Evolutionary conservation across 1,140 invertebrate species (phyloP).

Genomic region (Euura lappo): DNA sequence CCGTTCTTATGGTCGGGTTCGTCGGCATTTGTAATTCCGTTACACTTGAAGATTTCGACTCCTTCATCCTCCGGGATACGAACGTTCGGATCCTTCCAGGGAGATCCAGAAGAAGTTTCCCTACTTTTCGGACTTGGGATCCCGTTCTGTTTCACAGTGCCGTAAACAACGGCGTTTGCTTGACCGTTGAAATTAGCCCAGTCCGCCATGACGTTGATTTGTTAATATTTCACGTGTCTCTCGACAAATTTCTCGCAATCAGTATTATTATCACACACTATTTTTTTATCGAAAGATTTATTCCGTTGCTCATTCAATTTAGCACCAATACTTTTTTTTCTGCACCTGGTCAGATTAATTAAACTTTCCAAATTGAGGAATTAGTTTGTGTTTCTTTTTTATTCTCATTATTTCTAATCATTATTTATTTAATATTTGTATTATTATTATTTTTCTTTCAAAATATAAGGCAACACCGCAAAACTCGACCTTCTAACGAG

Average conservation of each 20-base stretch:
- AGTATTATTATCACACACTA: no score
- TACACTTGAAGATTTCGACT: background rate
- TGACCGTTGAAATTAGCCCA: conserved; percentile 50
- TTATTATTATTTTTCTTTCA: background rate
- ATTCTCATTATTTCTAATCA: background rate
- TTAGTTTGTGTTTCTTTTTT: background rate
- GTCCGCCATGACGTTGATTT: conserved; percentile 39
- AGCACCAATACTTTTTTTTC: background rate
- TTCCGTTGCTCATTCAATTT: no score
- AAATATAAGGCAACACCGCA: background rate
- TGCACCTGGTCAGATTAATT: background rate
- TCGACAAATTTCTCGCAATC: background rate
- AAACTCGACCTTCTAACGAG: background rate
- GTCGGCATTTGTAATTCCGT: background rate
- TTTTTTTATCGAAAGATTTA: no score
- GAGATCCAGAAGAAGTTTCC: background rate
- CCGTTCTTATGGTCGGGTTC: conserved; percentile 19
- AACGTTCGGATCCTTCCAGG: background rate
- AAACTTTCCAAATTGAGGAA: no score
- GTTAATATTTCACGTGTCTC: background rate
- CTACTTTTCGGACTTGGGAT: background rate
- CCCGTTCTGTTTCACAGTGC: background rate
- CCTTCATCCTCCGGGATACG: background rate
- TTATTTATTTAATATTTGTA: background rate
- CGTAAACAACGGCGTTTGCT: conserved; percentile 14